These are phyloP conservation scores for Stylophora pistillata DNA, from an alignment of 64 coral and sea anemone species.

Conservation along the genomic window DNA sequence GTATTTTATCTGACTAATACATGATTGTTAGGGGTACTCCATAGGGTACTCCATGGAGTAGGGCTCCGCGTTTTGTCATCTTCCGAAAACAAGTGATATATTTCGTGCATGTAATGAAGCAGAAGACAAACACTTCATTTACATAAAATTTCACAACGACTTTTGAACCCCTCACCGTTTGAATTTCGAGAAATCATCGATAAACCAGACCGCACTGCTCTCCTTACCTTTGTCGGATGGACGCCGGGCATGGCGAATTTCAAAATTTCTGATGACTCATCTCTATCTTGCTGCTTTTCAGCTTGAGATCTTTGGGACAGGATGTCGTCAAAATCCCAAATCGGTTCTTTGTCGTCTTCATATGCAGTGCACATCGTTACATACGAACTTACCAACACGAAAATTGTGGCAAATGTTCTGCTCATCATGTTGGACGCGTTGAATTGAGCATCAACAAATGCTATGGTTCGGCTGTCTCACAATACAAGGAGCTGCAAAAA, in stretches of 20 bases:
- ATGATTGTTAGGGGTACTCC: too few species aligned
- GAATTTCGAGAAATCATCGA: not conserved
- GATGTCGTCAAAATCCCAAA: slow-evolving; percentile 30
- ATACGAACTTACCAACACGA: not conserved
- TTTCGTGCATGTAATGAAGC: too few species aligned
- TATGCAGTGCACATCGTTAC: not conserved
- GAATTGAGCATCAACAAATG: too few species aligned
- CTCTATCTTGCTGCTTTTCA: not conserved
- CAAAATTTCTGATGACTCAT: not conserved
- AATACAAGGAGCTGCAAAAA: too few species aligned
- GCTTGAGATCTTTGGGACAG: slow-evolving; percentile 7
- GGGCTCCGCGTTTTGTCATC: too few species aligned
- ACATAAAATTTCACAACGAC: too few species aligned
- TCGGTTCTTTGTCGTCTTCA: slow-evolving; percentile 4
- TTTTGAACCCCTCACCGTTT: not conserved
- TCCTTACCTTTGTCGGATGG: slow-evolving; percentile 50
- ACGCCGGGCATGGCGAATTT: slow-evolving; percentile 56
- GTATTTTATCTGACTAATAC: too few species aligned
- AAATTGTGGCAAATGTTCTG: not conserved
- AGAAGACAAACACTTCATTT: too few species aligned
- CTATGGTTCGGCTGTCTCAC: too few species aligned
- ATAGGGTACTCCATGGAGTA: too few species aligned
- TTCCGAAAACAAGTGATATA: too few species aligned
- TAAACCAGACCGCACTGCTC: not conserved
- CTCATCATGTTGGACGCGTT: not conserved